Base-by-base conservation (phyloP, 2,797 vertebrate genomes). In the Sebastolobus altivelis region DNA sequence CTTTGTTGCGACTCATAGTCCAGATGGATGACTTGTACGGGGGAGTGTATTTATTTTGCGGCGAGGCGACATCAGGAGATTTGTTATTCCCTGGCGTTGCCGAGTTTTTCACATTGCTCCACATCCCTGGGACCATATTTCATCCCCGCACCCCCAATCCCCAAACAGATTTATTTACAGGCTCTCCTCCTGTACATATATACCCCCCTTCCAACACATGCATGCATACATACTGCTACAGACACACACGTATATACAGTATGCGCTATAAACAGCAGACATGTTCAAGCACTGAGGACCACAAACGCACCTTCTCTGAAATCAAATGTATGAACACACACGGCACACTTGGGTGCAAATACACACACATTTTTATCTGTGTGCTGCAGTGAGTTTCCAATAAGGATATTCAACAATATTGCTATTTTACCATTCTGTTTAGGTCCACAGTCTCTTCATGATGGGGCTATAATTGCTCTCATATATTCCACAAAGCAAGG, bases 121-220 rank as follows among this genome's bases (percentile, higher is more conserved):
- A 96, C 92, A 96, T 96, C 95, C 91, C 87, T 52, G 88, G 92
- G 92, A 94, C 93, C 94, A 96, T 96, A 96, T 96, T 96, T 96
- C 94, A 95, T 94, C 93, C 87, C 74, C 79, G 83, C 94, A 93
- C 93, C 93, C 94, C 90, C 95, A 92, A 93, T 95, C 94, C 94
- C 95, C 95, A 95, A 95, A 95, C 94, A 95, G 91, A 96, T 95
- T 95, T 96, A 96, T 96, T 96, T 95, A 95, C 95, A 94, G 88
- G 89, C 89, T 92, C 91, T 86, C 92, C 88, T 92, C 88, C 89
- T 91, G 89, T 88, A 90, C 90, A 89, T 85, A 90, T 82, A 85
- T 78, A 80, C 79, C 72, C 72, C 71, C 72, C 71, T 72, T 72
- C 81, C 29, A 82, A 75, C 84, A 86, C 88, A 90, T 65, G 77